Percentiles rank a stretch among this genome's conserved stretches.
Conservation (phyloP, 2,113 vertebrate species). For the Centrocercus urophasianus region DNA sequence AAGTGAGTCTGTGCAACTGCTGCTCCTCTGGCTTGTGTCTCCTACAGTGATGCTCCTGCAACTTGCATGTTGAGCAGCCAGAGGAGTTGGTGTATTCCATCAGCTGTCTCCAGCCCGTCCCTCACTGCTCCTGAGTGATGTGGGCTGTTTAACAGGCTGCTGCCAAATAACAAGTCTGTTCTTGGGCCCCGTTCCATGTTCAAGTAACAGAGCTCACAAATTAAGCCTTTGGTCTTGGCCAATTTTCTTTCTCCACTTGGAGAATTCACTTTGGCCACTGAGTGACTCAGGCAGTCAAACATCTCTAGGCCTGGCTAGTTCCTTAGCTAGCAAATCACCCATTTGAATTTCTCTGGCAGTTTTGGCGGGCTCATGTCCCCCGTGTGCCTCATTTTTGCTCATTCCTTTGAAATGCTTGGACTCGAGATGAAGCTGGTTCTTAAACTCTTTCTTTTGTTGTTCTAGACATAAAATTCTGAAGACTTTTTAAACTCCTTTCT, state of each 20-base stretch:
- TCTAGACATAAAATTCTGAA: neutral
- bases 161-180: neutral
- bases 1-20: rapidly evolving
- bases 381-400: neutral
- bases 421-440: neutral
- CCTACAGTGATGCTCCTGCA: neutral
- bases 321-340: neutral
- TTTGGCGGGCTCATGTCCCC: neutral
- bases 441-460: neutral
- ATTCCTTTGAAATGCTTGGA: neutral
- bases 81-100: neutral
- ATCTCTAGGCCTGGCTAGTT: neutral
- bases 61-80: neutral
- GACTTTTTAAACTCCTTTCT: neutral
- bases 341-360: neutral
- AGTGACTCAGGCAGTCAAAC: neutral
- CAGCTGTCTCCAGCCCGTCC: neutral
- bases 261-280: neutral
- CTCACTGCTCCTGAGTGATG: neutral
- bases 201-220: neutral
- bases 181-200: neutral
- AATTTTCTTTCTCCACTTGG: neutral
- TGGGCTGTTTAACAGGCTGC: neutral
- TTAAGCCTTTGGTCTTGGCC: neutral
- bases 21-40: neutral